Evolutionary conservation across 2,797 vertebrate species (phyloP).

Genomic region (Acridotheres tristis): DNA sequence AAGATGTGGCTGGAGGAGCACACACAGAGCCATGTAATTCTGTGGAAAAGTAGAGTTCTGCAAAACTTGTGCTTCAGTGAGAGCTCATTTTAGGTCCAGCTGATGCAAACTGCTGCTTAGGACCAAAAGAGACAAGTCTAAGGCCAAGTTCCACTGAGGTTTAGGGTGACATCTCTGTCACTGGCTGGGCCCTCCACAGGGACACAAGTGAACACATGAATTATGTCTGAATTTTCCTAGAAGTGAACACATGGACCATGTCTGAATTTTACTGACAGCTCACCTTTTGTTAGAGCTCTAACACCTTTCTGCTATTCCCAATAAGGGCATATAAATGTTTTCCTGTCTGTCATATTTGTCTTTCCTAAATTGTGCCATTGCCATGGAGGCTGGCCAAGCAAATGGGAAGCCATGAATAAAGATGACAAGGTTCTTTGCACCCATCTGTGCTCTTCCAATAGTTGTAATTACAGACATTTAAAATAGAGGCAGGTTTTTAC

Average conservation of each 20-base stretch:
- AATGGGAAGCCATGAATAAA: conserved; percentile 45
- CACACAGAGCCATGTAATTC: not conserved
- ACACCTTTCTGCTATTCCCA: not conserved
- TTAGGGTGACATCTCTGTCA: not conserved
- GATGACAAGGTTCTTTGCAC: not conserved
- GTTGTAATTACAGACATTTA: conserved; percentile 14
- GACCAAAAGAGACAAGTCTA: not conserved
- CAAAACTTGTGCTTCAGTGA: not conserved
- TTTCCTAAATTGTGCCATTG: conserved; percentile 6
- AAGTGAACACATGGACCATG: not conserved
- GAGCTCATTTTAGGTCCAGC: not conserved
- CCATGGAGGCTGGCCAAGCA: conserved; percentile 20
- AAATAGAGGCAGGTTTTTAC: not conserved
- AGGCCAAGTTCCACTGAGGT: not conserved
- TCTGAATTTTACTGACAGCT: not conserved
- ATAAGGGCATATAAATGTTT: conserved; percentile 12
- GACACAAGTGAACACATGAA: not conserved
- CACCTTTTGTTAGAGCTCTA: not conserved
- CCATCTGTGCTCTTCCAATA: conserved; percentile 47
- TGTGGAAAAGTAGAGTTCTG: not conserved
- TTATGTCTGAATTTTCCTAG: not conserved
- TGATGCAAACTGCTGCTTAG: not conserved
- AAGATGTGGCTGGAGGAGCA: not conserved
- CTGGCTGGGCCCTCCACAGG: not conserved
- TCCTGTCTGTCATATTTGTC: conserved; percentile 4